phyloP scores from a whole-genome alignment of 92 coral and sea anemone genomes.

The Desmophyllum pertusum region DNA sequence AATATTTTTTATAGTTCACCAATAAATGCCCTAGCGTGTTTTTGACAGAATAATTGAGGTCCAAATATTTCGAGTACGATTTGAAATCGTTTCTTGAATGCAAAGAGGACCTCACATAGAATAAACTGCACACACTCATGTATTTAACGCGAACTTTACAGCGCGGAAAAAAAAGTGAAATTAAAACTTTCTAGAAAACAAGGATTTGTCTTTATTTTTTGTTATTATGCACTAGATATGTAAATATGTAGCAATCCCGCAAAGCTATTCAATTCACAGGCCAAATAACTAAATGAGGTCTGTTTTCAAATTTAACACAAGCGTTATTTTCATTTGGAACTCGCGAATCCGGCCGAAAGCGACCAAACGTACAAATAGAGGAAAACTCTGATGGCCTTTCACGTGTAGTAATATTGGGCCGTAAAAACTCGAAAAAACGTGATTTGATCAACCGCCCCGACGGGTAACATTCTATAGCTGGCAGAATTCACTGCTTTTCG shows the following conservation, averaged over 20 bases:
- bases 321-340: neutral
- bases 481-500: neutral
- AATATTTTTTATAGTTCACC: constrained; percentile 14
- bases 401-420: neutral
- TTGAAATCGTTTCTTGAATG: constrained; percentile 8
- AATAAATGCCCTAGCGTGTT: neutral
- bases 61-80: neutral
- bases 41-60: constrained; percentile 15
- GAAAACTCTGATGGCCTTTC: neutral
- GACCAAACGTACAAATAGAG: neutral
- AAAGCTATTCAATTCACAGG: constrained; percentile 1
- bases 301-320: neutral
- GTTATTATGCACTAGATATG: neutral
- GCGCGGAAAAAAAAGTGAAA: constrained; percentile 19
- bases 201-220: constrained; percentile 14
- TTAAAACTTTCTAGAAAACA: constrained; percentile 37
- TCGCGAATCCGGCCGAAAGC: neutral
- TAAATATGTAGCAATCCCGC: constrained; percentile 7
- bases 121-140: constrained; percentile 16
- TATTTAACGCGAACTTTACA: neutral
- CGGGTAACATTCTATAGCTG: neutral
- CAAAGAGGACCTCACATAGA: neutral
- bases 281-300: constrained; percentile 2
- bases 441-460: neutral
- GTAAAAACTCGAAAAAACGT: neutral